A percentile compares a stretch with the other conserved stretches of the same genome.
phyloP scores from a whole-genome alignment of 2,113 vertebrate genomes.

The Brachyhypopomus gauderio region DNA sequence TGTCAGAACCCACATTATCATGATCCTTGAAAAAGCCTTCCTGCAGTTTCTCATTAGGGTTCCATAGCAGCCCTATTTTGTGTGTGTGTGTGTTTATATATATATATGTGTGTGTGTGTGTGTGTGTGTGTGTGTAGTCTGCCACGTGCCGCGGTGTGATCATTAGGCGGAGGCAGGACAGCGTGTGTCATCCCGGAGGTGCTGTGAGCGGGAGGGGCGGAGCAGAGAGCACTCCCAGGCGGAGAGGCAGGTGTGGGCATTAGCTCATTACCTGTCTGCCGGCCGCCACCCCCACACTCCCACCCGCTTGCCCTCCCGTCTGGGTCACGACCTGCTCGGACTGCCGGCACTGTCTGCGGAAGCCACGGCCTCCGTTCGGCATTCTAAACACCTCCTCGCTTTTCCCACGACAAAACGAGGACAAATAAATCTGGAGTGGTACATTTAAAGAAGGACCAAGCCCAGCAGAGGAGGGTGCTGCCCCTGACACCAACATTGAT shows the following conservation, averaged over 20 bases:
- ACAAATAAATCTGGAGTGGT: not conserved
- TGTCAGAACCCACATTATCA: conserved; percentile 19
- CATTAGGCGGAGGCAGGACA: not conserved
- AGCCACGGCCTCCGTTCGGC: conserved; percentile 7
- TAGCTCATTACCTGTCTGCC: conserved; percentile 28
- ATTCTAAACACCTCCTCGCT: conserved; percentile 30
- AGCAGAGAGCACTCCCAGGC: not conserved
- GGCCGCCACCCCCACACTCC: not conserved
- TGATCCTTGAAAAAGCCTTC: conserved; percentile 22
- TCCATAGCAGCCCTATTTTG: not conserved
- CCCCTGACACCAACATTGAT: not conserved
- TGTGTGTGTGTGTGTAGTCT: not conserved
- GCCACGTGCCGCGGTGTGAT: not conserved
- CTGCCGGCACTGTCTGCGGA: not conserved
- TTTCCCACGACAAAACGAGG: not conserved
- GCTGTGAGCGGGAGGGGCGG: not conserved
- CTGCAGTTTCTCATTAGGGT: conserved; percentile 12
- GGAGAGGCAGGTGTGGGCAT: conserved; percentile 12
- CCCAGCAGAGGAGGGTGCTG: not conserved
- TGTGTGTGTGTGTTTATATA: not conserved
- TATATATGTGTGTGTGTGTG: too few relatives aligned
- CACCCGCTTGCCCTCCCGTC: not conserved
- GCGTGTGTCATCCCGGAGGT: not conserved
- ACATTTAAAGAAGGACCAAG: not conserved
- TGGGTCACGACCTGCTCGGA: conserved; percentile 16